Evolutionary conservation across 2,113 vertebrate genomes (phyloP).

Genomic region (Charadrius vociferus): DNA sequence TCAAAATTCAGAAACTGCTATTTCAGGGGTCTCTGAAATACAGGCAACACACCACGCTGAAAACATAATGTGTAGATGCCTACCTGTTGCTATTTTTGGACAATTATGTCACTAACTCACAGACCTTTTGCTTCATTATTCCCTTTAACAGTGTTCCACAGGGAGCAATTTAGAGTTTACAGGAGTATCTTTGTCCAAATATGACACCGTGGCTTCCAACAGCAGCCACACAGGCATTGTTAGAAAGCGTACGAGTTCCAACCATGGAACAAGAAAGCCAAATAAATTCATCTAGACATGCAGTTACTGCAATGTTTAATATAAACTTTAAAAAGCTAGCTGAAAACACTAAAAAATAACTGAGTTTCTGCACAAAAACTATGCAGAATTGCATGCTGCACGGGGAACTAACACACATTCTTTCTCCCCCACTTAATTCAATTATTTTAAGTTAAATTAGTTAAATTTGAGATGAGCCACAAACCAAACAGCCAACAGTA

Average conservation of each 20-base stretch:
- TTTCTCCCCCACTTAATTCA: not conserved
- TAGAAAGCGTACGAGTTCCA: fast-evolving
- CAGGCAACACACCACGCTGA: not conserved
- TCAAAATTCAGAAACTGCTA: conserved; percentile 5
- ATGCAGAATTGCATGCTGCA: not conserved
- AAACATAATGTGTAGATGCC: fast-evolving
- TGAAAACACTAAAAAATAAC: not conserved
- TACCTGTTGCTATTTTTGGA: not conserved
- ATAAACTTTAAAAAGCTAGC: not conserved
- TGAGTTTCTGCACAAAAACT: not conserved
- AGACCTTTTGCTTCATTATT: not conserved
- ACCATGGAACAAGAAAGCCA: not conserved
- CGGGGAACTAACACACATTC: not conserved
- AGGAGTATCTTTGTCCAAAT: not conserved
- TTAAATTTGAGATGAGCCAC: not conserved
- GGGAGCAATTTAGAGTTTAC: not conserved
- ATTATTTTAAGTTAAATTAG: not conserved
- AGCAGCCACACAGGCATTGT: not conserved
- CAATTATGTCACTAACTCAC: not conserved
- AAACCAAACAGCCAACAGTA: not conserved
- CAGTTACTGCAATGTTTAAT: not conserved
- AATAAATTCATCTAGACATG: not conserved
- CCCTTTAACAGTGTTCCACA: not conserved
- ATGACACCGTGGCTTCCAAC: not conserved
- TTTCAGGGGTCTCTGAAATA: not conserved